A percentile compares a stretch with the other conserved stretches of the same genome.
These are phyloP conservation scores for Lipophrys pholis DNA, from an alignment of 2,113 vertebrate species.

Conservation along the genomic window DNA sequence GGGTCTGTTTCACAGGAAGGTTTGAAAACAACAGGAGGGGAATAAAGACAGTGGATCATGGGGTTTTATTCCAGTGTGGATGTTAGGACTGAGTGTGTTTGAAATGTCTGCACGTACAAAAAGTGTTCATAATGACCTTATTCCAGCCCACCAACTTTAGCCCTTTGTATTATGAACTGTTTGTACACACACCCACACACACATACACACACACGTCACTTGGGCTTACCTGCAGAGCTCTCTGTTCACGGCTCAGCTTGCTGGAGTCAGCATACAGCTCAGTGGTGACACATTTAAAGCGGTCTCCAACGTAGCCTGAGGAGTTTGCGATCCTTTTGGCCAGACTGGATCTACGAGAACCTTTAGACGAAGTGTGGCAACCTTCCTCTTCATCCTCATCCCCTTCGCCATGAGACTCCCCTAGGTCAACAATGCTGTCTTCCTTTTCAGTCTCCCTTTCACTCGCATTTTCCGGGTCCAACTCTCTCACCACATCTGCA, in stretches of 20 bases:
- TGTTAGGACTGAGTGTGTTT: conserved; percentile 51
- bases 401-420: conserved; percentile 77
- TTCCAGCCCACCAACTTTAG: conserved; percentile 29
- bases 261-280: conserved; percentile 98
- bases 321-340: conserved; percentile 98
- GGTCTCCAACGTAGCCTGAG: conserved; percentile 96
- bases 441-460: conserved; percentile 66
- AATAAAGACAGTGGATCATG: conserved; percentile 32
- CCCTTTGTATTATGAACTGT: conserved; percentile 29
- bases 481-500: conserved; percentile 60
- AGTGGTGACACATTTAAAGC: conserved; percentile 98
- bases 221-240: conserved; percentile 95
- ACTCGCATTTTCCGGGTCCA: conserved; percentile 19
- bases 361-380: conserved; percentile 81
- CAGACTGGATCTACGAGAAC: conserved; percentile 85
- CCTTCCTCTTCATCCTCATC: conserved; percentile 80
- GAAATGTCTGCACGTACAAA: conserved; percentile 52
- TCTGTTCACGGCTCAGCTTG: conserved; percentile 97
- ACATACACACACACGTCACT: conserved; percentile 18
- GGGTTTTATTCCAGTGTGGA: conserved; percentile 41
- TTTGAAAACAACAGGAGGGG: conserved; percentile 47
- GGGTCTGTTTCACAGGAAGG: conserved; percentile 49
- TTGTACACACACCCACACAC: conserved; percentile 34
- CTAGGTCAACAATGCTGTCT: conserved; percentile 75
- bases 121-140: conserved; percentile 40